phyloP scores from a whole-genome alignment of 1,140 invertebrate genomes.

The Solenopsis invicta region DNA sequence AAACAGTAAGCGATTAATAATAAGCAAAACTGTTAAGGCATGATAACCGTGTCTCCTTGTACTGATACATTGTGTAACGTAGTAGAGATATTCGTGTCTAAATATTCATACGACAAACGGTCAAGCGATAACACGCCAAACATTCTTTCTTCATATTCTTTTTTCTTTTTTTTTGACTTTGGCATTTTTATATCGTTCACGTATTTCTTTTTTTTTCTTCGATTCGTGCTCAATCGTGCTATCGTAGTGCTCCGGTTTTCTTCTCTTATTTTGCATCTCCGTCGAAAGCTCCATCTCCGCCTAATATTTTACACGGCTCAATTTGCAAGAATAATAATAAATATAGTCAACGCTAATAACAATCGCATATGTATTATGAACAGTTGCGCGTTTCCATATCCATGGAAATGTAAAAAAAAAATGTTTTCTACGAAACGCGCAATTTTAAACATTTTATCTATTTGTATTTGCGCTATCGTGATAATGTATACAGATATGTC shows the following conservation, averaged over 20 bases:
- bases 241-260: neutral
- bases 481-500: constrained; percentile 49
- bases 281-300: no score
- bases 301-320: neutral
- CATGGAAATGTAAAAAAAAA: constrained; percentile 20
- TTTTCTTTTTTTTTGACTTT: neutral
- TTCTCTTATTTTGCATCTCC: neutral
- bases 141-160: constrained; percentile 19
- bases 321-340: neutral
- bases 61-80: constrained; percentile 55
- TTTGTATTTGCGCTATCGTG: constrained; percentile 18
- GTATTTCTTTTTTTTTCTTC: neutral
- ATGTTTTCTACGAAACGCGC: constrained; percentile 17
- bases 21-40: constrained; percentile 52
- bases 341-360: neutral
- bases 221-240: neutral
- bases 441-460: constrained; percentile 28
- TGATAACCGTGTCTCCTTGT: constrained; percentile 46
- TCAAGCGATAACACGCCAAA: constrained; percentile 30
- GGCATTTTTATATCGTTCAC: neutral
- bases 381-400: neutral
- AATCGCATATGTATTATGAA: neutral
- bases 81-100: constrained; percentile 55
- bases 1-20: constrained; percentile 53
- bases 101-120: constrained; percentile 58